Evolutionary conservation across 2,888 invertebrate genomes (phyloP), one percentile per base, ranked within the genome.

Genomic region (Hedya salicella): DNA sequence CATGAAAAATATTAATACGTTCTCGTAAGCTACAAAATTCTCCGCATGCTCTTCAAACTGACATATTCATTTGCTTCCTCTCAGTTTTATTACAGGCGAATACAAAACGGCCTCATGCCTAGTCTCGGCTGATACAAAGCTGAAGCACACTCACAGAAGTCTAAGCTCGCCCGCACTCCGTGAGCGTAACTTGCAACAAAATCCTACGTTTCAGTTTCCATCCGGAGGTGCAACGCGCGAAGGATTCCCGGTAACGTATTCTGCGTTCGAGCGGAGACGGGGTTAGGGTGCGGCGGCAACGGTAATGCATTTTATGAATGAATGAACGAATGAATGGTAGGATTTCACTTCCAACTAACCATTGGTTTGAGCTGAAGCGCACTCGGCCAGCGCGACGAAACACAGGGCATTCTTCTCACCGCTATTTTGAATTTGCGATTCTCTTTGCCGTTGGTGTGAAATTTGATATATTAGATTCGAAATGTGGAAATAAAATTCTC

Each of bases 271-370:
- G 76, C 76, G 74, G 80, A 82, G 82, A 80, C 78, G 75, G 80
- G 81, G 80, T 81, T 82, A 81, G 80, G 75, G 76, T 77, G 70
- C 75, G 74, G 76, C 78, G 73, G 78, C 75, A 72, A 79, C 74
- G 76, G 85, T 89, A 89, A 90, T 88, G 84, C 87, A 78, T 90
- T 90, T 88, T 89, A 88, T 89, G 87, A 89, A 90, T 88, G 86
- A 86, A 83, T 82, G 83, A 81, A 83, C 82, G 82, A 82, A 78
- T 85, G 87, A 88, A 90, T 88, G 79, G 81, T 73, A 82, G 83
- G 85, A 88, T 89, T 89, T 88, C 78, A 82, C 83, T 86, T 85
- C 83, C 80, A 81, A 83, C 85, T 84, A 85, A 83, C 85, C 85
- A 80, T 84, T 85, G 82, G 81, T 76, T 80, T 80, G 79, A 78